Conservation (phyloP, 2,888 invertebrate species). For the Rosalia funebris region DNA sequence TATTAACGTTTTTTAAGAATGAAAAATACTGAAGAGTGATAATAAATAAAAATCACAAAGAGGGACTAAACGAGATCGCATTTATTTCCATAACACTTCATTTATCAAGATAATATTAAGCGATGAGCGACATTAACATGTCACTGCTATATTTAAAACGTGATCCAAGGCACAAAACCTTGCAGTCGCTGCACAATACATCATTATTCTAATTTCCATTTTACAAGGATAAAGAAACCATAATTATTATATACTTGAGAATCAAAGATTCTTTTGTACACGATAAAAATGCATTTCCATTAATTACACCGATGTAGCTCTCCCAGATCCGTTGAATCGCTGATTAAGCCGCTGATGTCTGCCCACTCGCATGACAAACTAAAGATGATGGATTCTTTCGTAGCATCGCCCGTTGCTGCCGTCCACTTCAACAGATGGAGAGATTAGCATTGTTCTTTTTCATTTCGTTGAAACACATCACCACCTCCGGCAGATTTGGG, state of each 20-base stretch:
- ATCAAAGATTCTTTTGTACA: background rate
- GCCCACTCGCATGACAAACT: slow-evolving; percentile 2
- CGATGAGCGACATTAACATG: too few species aligned
- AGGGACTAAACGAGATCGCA: too few species aligned
- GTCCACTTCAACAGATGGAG: background rate
- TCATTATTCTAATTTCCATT: background rate
- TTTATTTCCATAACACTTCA: too few species aligned
- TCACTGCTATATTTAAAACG: background rate
- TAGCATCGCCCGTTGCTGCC: background rate
- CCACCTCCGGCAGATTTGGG: too few species aligned
- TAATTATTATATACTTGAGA: background rate
- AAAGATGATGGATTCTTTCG: slow-evolving; percentile 1
- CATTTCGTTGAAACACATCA: too few species aligned
- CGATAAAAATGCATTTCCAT: slow-evolving; percentile 5
- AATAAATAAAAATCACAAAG: too few species aligned
- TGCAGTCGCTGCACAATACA: background rate
- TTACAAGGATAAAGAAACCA: background rate
- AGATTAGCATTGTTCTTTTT: too few species aligned
- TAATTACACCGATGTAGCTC: slow-evolving; percentile 6
- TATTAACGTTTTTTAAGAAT: too few species aligned
- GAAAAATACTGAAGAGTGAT: too few species aligned
- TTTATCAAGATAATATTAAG: too few species aligned
- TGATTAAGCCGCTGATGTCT: background rate
- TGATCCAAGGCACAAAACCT: background rate
- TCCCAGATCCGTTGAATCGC: background rate